Evolutionary conservation across 2,888 invertebrate species (phyloP).

Genomic region (Pyrochroa serraticornis): DNA sequence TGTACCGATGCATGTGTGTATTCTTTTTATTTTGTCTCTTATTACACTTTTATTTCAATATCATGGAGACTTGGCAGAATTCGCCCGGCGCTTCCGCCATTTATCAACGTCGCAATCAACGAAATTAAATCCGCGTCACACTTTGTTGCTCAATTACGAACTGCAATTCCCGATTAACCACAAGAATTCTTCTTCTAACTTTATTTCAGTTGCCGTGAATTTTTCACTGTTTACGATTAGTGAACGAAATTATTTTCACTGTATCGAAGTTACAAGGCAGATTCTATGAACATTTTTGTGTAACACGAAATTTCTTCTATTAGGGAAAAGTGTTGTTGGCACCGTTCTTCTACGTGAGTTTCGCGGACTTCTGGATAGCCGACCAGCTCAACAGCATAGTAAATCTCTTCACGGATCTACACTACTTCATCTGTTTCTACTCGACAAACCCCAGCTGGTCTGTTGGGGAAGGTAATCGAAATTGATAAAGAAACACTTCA

Average conservation of each 20-base stretch:
- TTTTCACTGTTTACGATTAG: no score
- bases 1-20: conserved; percentile 53
- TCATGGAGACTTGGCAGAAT: no score
- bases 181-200: no score
- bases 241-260: no score
- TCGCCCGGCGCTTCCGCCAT: no score
- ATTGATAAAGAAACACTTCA: not conserved
- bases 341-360: conserved; percentile 91
- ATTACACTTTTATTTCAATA: not conserved
- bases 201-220: no score
- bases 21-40: conserved; percentile 8
- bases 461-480: conserved; percentile 62
- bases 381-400: conserved; percentile 95
- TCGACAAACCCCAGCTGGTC: conserved; percentile 77
- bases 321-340: conserved; percentile 86
- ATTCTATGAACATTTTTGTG: no score
- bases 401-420: conserved; percentile 89
- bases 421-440: conserved; percentile 93
- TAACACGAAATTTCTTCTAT: not conserved
- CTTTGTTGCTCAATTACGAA: no score
- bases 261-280: no score
- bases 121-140: no score
- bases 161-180: no score
- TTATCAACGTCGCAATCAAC: no score
- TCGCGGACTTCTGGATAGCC: conserved; percentile 98